Evolutionary conservation across 2,888 invertebrate species (phyloP).

Genomic region (Pteria penguin): DNA sequence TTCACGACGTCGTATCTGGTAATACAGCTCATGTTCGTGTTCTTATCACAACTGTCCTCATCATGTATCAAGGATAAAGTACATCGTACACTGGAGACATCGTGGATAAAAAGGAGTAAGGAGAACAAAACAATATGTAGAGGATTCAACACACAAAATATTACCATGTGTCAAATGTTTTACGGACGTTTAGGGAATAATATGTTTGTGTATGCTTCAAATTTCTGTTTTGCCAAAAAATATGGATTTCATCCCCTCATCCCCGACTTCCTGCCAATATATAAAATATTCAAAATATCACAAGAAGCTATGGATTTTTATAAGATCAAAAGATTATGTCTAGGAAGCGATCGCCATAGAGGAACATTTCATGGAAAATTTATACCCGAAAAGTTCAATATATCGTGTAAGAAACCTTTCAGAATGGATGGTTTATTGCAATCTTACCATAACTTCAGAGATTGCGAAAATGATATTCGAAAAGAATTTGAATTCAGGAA

Average conservation of each 20-base stretch:
- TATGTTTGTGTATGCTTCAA: not conserved
- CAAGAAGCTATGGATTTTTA: not conserved
- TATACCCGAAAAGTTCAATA: not conserved
- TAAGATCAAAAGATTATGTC: not conserved
- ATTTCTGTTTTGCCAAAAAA: not conserved
- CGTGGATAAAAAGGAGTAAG: no score
- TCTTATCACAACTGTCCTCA: no score
- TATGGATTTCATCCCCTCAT: not conserved
- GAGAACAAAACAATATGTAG: no score
- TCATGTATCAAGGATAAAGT: no score
- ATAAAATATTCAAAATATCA: not conserved
- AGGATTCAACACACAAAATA: no score
- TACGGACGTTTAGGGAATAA: not conserved
- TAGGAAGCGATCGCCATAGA: not conserved
- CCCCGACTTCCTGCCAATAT: not conserved
- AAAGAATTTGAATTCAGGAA: not conserved
- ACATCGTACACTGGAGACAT: no score
- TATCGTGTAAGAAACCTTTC: not conserved
- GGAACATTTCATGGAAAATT: not conserved
- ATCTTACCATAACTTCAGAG: not conserved
- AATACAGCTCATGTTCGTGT: no score
- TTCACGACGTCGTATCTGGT: no score
- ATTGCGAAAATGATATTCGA: not conserved
- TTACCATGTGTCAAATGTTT: not conserved
- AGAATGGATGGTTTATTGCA: not conserved